Evolutionary conservation across 2,113 vertebrate species (phyloP), one percentile per base, ranked within the genome.

Genomic region (Alectura lathami): DNA sequence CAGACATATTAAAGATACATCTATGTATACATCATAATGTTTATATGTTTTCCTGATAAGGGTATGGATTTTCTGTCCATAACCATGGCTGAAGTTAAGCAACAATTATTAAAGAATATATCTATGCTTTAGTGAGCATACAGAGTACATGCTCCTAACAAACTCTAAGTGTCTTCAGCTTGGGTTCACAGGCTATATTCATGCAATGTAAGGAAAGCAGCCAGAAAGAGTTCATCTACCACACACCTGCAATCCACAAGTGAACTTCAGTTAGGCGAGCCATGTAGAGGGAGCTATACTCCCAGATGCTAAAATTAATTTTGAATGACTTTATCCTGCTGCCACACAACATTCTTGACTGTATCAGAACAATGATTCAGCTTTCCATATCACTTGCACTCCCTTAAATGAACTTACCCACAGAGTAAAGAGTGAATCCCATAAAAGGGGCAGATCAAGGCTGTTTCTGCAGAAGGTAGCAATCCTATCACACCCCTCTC

Each of bases 21-120:
- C 94, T 93, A 54, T 95, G 88, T 96, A 97, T 97, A 93, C 77
- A 97, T 96, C 90, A 96, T 85, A 91, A 88, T 83, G 94, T 97
- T 96, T 97, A 63, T 72, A 67, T 74, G 69, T 94, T 97, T 97
- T 97, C 92, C 81, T 97, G 94, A 89, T 95, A 91, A 93, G 76
- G 47, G 50, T 88, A 88, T 77, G 96, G 83, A 60, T 94, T 94
- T 96, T 95, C 92, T 96, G 36, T 80, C 88, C 24, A 16, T 93
- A 59, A 97, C 91, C 87, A 96, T 68, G 74, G 96, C 83, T 96
- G 94, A 97, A 96, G 81, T 90, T 87, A 96, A 88, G 86, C 75
- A 97, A 96, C 66, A 94, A 96, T 98, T 98, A 98, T 97, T 98
- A 97, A 97, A 96, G 94, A 91, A 96, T 74, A 81, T 95, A 87